Percentiles rank a stretch among this genome's conserved stretches.
Evolutionary conservation across 2,113 vertebrate species (phyloP).

Genomic region (Catharus fuscescens): DNA sequence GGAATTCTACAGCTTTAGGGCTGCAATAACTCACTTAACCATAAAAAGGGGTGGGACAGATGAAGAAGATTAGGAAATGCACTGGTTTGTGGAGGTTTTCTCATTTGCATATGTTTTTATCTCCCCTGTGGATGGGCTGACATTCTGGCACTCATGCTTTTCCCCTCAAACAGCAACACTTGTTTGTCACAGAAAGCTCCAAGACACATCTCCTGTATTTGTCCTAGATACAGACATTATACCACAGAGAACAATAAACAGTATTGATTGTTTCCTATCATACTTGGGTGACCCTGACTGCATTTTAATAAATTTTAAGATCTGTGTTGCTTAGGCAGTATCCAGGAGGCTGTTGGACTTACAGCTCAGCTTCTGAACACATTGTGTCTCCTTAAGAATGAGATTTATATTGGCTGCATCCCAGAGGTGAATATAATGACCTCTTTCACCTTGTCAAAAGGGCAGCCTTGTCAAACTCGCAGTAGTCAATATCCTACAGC

Average conservation of each 20-base stretch:
- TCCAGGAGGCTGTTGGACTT: background rate
- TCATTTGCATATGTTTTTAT: slow-evolving; percentile 57
- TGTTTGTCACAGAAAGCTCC: slow-evolving; percentile 4
- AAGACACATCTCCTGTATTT: background rate
- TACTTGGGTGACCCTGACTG: slow-evolving; percentile 45
- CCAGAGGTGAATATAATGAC: slow-evolving; percentile 69
- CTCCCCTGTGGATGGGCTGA: background rate
- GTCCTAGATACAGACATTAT: background rate
- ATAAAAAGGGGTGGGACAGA: slow-evolving; percentile 55
- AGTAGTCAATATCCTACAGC: slow-evolving; percentile 73
- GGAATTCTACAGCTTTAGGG: slow-evolving; percentile 48
- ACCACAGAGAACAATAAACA: background rate
- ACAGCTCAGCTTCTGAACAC: slow-evolving; percentile 23
- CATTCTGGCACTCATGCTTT: slow-evolving; percentile 21
- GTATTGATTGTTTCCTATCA: slow-evolving; percentile 20
- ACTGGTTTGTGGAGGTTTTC: slow-evolving; percentile 28
- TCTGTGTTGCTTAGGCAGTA: background rate
- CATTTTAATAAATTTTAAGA: slow-evolving; percentile 23
- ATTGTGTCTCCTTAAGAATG: slow-evolving; percentile 45
- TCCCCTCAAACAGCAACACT: background rate
- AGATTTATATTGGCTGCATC: slow-evolving; percentile 58
- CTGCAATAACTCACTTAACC: slow-evolving; percentile 43
- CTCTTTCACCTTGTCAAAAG: slow-evolving; percentile 78
- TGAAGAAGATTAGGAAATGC: slow-evolving; percentile 55
- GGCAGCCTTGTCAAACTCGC: slow-evolving; percentile 66